Conservation (phyloP, 2,113 vertebrate species). For the Anguilla japonica region DNA sequence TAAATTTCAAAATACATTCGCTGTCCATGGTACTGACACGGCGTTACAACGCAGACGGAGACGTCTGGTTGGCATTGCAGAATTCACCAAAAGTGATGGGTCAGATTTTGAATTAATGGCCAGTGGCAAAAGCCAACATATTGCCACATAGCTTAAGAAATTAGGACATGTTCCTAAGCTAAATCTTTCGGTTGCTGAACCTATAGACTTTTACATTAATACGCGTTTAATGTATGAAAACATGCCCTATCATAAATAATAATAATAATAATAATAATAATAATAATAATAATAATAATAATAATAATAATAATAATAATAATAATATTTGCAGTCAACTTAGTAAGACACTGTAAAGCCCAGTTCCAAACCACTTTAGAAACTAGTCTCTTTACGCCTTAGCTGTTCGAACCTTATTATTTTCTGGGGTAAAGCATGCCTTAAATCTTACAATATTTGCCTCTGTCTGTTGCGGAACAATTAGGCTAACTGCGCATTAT, state of each 20-base stretch:
- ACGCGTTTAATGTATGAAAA: not conserved
- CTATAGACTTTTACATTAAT: not conserved
- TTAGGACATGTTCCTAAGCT: too few relatives aligned
- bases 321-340: not conserved
- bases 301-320: too few relatives aligned
- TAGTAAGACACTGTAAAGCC: not conserved
- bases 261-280: too few relatives aligned
- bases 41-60: not conserved
- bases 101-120: not conserved
- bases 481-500: not conserved
- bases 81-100: not conserved
- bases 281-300: too few relatives aligned
- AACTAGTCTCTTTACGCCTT: not conserved
- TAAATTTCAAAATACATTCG: not conserved
- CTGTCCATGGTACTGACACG: conserved; percentile 32
- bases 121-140: not conserved
- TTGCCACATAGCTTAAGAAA: too few relatives aligned
- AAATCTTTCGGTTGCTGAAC: too few relatives aligned
- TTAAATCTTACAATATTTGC: not conserved
- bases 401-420: not conserved
- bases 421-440: not conserved
- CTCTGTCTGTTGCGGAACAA: not conserved
- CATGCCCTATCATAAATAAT: not conserved
- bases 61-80: not conserved
- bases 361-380: not conserved